phyloP scores from a whole-genome alignment of 2,797 vertebrate genomes.

The Danio aesculapii region DNA sequence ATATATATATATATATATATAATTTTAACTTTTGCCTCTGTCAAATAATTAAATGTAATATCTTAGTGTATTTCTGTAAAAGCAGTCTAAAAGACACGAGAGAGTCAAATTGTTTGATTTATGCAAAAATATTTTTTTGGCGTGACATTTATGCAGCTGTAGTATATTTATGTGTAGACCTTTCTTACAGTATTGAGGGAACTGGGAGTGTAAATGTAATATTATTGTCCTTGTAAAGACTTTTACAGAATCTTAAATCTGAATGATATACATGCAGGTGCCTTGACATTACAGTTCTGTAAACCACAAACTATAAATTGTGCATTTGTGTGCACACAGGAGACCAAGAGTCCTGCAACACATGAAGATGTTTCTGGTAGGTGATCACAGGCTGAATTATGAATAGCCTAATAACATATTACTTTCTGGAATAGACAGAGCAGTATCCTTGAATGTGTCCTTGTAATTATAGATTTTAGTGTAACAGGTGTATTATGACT shows the following conservation, averaged over 20 bases:
- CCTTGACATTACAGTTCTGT: slow-evolving; percentile 13
- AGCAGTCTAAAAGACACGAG: too few relatives aligned
- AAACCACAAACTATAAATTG: slow-evolving; percentile 27
- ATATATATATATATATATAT: too few relatives aligned
- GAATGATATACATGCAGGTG: not conserved
- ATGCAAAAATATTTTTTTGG: too few relatives aligned
- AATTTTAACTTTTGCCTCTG: too few relatives aligned
- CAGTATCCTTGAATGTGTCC: too few relatives aligned
- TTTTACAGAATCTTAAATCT: slow-evolving; percentile 20
- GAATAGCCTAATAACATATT: not conserved
- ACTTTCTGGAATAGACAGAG: not conserved
- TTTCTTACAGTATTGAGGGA: not conserved
- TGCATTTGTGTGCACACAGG: not conserved
- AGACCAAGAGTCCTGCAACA: not conserved
- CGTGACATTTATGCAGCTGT: too few relatives aligned
- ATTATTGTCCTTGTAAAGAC: not conserved
- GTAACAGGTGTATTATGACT: too few relatives aligned
- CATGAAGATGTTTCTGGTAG: not conserved
- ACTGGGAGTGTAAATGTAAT: not conserved
- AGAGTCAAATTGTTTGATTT: too few relatives aligned
- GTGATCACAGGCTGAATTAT: not conserved
- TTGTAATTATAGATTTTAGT: too few relatives aligned
- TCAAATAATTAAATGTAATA: too few relatives aligned
- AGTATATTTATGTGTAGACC: not conserved
- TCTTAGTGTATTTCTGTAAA: too few relatives aligned